A percentile compares a stretch with the other conserved stretches of the same genome.
These are phyloP conservation scores for Polyommatus iphigenia DNA, from an alignment of 2,888 invertebrate species.

Conservation along the genomic window DNA sequence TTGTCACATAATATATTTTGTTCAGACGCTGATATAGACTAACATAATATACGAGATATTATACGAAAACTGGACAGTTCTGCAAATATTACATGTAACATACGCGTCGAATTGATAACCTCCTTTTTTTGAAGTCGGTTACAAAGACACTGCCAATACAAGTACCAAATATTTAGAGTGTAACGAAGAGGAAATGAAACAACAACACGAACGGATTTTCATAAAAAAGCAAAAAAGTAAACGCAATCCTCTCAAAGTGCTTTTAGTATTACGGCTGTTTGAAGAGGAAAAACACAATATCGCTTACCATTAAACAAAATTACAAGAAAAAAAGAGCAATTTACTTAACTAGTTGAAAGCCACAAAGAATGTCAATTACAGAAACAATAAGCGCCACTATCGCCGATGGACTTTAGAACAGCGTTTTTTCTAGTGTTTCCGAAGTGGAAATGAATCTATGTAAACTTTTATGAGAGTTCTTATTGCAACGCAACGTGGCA, in stretches of 20 bases:
- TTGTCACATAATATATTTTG: too few species aligned
- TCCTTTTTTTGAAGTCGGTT: too few species aligned
- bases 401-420: neutral
- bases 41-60: too few species aligned
- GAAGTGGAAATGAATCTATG: neutral
- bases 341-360: conserved; percentile 8
- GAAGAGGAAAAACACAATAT: conserved; percentile 1
- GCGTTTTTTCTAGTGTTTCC: neutral
- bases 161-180: neutral
- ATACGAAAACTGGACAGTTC: too few species aligned
- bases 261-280: conserved; percentile 11
- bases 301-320: conserved; percentile 19
- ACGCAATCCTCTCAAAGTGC: conserved; percentile 4
- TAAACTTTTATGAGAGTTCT: too few species aligned
- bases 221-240: neutral
- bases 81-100: too few species aligned
- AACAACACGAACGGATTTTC: neutral
- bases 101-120: too few species aligned
- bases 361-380: conserved; percentile 21
- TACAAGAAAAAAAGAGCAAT: conserved; percentile 17
- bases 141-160: neutral
- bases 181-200: neutral
- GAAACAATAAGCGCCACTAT: neutral
- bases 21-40: too few species aligned
- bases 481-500: too few species aligned